These are phyloP conservation scores for Oreonectes daqikongensis DNA, from an alignment of 2,797 vertebrate genomes.

Conservation along the genomic window DNA sequence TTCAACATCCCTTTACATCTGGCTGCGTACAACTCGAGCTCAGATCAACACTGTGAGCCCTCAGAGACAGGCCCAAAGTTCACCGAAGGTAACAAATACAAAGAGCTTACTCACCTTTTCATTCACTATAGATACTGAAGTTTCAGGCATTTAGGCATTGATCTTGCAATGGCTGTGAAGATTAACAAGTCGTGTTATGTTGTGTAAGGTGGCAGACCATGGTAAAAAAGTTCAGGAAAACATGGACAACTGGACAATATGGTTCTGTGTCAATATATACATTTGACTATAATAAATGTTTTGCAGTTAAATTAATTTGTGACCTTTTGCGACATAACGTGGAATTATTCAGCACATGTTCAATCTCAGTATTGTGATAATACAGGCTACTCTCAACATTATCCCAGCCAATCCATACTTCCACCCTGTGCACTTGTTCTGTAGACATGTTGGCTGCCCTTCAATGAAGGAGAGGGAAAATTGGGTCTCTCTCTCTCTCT, in stretches of 20 bases:
- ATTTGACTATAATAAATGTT: background rate
- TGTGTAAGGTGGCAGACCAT: background rate
- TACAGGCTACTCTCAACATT: slow-evolving; percentile 42
- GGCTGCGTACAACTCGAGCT: slow-evolving; percentile 43
- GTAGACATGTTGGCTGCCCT: slow-evolving; percentile 68
- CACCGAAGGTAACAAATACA: background rate
- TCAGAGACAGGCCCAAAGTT: slow-evolving; percentile 19
- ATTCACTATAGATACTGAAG: background rate
- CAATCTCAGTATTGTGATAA: slow-evolving; percentile 40
- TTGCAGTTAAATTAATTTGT: slow-evolving; percentile 32
- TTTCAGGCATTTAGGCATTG: background rate
- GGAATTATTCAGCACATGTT: slow-evolving; percentile 33
- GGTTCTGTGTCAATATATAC: background rate
- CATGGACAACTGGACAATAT: background rate
- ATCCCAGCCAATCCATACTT: slow-evolving; percentile 46
- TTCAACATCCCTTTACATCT: slow-evolving; percentile 46
- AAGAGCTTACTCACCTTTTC: background rate
- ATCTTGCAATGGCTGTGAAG: background rate
- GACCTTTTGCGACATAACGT: slow-evolving; percentile 9
- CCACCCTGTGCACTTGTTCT: slow-evolving; percentile 51
- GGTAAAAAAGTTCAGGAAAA: background rate
- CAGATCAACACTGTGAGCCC: background rate
- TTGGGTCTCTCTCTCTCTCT: slow-evolving; percentile 52
- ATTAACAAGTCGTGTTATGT: background rate
- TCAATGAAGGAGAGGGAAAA: slow-evolving; percentile 68